Evolutionary conservation across 2,888 invertebrate genomes (phyloP).

Genomic region (Nasonia oneida): DNA sequence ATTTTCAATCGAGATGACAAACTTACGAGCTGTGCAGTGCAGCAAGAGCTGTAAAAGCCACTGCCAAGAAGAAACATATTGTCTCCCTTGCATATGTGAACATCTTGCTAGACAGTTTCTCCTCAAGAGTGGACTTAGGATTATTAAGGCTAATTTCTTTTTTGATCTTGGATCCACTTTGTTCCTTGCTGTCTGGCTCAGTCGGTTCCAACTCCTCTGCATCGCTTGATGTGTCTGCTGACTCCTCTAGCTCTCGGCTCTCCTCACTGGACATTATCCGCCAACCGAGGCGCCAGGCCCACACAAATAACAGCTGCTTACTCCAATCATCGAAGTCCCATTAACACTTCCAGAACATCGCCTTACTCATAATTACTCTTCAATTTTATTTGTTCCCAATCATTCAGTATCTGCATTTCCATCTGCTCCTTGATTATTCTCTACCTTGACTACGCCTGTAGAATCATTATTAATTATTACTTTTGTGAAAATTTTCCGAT

Average conservation of each 20-base stretch:
- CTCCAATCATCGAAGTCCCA: slow-evolving; percentile 46
- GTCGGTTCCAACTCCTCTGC: slow-evolving; percentile 71
- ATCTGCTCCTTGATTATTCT: background rate
- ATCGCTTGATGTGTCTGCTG: slow-evolving; percentile 70
- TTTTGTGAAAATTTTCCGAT: background rate
- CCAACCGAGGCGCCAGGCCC: slow-evolving; percentile 55
- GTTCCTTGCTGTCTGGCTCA: slow-evolving; percentile 45
- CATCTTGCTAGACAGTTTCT: slow-evolving; percentile 79
- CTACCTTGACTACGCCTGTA: background rate
- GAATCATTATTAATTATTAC: background rate
- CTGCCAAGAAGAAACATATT: slow-evolving; percentile 83
- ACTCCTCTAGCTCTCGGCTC: slow-evolving; percentile 69
- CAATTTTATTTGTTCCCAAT: background rate
- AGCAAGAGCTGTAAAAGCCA: slow-evolving; percentile 85
- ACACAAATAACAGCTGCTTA: slow-evolving; percentile 24
- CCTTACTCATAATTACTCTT: background rate
- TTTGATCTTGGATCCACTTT: slow-evolving; percentile 14
- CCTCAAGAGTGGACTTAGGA: slow-evolving; percentile 66
- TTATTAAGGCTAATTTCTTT: background rate
- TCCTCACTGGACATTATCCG: slow-evolving; percentile 75
- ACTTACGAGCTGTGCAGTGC: slow-evolving; percentile 87
- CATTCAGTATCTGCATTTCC: background rate
- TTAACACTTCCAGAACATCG: background rate
- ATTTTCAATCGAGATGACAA: background rate
- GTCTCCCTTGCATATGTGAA: slow-evolving; percentile 84